A percentile compares a stretch with the other conserved stretches of the same genome.
Conservation (phyloP, 1,140 invertebrate species). For the Scaptomyza pallida region DNA sequence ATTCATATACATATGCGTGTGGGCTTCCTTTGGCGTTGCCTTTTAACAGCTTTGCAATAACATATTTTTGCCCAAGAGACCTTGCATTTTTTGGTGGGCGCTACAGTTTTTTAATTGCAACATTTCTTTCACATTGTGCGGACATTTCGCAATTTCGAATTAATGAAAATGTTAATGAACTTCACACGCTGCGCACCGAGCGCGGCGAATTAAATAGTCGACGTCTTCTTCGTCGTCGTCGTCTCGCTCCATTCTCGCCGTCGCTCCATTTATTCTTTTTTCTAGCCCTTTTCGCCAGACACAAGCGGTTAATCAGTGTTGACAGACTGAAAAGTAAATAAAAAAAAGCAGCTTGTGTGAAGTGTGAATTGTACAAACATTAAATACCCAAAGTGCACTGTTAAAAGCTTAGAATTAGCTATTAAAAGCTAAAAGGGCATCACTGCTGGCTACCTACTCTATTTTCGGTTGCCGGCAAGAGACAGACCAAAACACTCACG, state of each 20-base stretch:
- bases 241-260: constrained; percentile 15
- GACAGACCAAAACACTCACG: constrained; percentile 16
- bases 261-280: constrained; percentile 56
- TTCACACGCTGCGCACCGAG: constrained; percentile 76
- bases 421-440: neutral
- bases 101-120: constrained; percentile 64
- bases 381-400: too few relatives aligned
- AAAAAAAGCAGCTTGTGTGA: neutral
- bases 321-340: neutral
- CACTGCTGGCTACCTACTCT: constrained; percentile 39
- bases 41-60: constrained; percentile 14
- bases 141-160: constrained; percentile 67
- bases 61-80: neutral
- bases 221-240: neutral
- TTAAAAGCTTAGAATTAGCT: neutral
- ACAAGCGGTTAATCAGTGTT: constrained; percentile 14
- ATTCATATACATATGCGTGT: too few relatives aligned
- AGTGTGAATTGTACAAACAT: too few relatives aligned
- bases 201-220: constrained; percentile 38
- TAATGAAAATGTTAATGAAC: constrained; percentile 83
- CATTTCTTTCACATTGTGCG: constrained; percentile 52
- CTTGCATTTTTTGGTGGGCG: constrained; percentile 25
- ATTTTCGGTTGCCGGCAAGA: constrained; percentile 43
- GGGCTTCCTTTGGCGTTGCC: constrained; percentile 5
- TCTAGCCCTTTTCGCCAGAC: constrained; percentile 53